Evolutionary conservation across 2,797 vertebrate genomes (phyloP).

Genomic region (Crax fasciolata): DNA sequence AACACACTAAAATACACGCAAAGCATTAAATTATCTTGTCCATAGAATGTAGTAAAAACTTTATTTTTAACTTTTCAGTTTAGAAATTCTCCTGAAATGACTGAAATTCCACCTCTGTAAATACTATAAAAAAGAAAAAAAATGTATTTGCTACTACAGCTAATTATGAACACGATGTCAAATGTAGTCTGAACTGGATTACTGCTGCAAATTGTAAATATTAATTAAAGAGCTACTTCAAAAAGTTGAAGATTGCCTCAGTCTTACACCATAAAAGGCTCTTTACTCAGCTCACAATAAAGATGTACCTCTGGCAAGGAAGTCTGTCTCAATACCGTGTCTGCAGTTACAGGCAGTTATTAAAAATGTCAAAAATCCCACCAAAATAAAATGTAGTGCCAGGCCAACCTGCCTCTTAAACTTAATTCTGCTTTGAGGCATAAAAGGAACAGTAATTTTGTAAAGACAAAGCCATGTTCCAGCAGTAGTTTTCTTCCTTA

Average conservation of each 20-base stretch:
- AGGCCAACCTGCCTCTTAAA: conserved; percentile 70
- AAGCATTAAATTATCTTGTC: neutral
- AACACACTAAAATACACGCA: neutral
- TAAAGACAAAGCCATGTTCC: conserved; percentile 85
- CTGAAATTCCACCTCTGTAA: neutral
- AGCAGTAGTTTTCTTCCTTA: conserved; percentile 82
- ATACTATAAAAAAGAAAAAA: neutral
- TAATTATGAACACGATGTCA: conserved; percentile 9
- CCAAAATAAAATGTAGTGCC: conserved; percentile 58
- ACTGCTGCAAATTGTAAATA: conserved; percentile 28
- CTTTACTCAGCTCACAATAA: conserved; percentile 32
- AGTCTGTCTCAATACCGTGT: conserved; percentile 45
- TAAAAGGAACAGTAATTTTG: conserved; percentile 83
- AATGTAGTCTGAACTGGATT: conserved; percentile 16
- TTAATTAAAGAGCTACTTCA: conserved; percentile 54
- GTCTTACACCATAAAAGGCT: conserved; percentile 42
- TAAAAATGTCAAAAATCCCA: conserved; percentile 72
- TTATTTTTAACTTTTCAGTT: neutral
- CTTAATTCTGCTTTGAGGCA: conserved; percentile 75
- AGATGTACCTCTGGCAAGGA: conserved; percentile 57
- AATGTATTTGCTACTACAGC: neutral
- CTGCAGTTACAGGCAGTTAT: conserved; percentile 41
- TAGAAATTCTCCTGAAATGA: neutral
- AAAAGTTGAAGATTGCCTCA: conserved; percentile 41
- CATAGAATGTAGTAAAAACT: neutral